Percentiles rank a stretch among this genome's conserved stretches.
Conservation (phyloP, 30 jellyfish, hydroid and myxozoan genomes). For the Cassiopea andromeda region DNA sequence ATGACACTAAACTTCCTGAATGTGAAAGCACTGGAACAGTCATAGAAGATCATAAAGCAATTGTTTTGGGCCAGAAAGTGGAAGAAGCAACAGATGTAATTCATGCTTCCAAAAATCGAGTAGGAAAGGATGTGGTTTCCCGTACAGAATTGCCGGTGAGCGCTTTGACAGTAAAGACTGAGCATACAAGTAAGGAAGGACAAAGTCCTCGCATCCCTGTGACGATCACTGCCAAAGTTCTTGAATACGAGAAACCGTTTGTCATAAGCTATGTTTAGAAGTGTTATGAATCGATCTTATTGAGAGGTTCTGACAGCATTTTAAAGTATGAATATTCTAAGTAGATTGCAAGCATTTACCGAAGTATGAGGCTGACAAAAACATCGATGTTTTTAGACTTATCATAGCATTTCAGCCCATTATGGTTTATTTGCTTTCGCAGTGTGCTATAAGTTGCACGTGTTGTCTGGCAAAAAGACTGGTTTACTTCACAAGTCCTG, state of each 20-base stretch:
- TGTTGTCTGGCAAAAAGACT: no score
- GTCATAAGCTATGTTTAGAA: neutral
- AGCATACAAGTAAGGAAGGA: neutral
- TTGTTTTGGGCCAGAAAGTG: neutral
- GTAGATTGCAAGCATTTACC: no score
- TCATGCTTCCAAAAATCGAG: neutral
- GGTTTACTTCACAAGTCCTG: no score
- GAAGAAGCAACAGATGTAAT: neutral
- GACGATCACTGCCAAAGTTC: neutral
- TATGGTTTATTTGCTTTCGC: no score
- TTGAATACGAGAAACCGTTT: neutral
- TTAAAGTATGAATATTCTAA: no score
- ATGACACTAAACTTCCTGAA: neutral
- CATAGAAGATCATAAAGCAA: neutral
- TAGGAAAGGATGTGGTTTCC: no score
- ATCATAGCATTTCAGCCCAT: no score
- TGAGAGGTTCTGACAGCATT: no score
- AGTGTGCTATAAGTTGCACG: no score
- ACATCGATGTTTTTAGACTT: no score
- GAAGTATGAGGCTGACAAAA: no score
- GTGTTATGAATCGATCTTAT: neutral
- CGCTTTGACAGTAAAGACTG: neutral
- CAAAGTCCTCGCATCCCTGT: neutral
- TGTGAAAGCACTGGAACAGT: neutral
- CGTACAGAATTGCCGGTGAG: no score